A percentile compares a stretch with the other conserved stretches of the same genome.
phyloP scores from a whole-genome alignment of 1,140 invertebrate species.

The Heliconius himera region DNA sequence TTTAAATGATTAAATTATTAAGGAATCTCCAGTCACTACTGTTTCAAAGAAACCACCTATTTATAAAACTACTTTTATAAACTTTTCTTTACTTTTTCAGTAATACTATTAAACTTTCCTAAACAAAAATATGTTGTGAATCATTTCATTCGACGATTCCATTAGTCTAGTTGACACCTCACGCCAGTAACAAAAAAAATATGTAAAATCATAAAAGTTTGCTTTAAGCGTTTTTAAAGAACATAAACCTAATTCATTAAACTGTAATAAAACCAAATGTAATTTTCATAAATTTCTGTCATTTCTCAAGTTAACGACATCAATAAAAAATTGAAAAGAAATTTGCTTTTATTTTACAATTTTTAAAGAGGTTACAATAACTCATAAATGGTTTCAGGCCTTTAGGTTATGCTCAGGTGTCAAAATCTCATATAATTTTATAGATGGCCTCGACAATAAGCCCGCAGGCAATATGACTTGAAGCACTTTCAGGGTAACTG shows the following conservation, averaged over 20 bases:
- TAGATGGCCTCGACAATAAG: constrained; percentile 33
- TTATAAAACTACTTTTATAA: too few relatives aligned
- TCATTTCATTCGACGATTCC: background rate
- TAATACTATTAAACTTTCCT: background rate
- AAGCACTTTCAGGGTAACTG: constrained; percentile 27
- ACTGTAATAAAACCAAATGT: background rate
- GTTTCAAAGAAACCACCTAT: too few relatives aligned
- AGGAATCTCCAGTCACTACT: too few relatives aligned
- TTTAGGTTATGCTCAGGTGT: constrained; percentile 1
- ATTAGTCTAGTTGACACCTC: background rate
- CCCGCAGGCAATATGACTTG: constrained; percentile 20
- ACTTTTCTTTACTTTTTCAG: too few relatives aligned
- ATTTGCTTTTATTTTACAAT: background rate
- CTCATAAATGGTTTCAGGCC: background rate
- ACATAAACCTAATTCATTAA: background rate
- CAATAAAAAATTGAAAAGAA: background rate
- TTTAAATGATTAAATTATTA: too few relatives aligned
- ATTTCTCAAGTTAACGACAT: background rate
- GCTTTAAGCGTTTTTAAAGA: background rate
- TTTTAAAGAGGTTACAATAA: too few relatives aligned
- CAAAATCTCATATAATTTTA: constrained; percentile 30
- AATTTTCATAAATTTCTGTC: background rate
- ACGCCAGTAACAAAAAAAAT: background rate
- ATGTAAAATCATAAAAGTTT: background rate
- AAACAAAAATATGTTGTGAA: background rate